Conservation (phyloP, 1,140 invertebrate species). For the Phymorhynchus buccinoides region DNA sequence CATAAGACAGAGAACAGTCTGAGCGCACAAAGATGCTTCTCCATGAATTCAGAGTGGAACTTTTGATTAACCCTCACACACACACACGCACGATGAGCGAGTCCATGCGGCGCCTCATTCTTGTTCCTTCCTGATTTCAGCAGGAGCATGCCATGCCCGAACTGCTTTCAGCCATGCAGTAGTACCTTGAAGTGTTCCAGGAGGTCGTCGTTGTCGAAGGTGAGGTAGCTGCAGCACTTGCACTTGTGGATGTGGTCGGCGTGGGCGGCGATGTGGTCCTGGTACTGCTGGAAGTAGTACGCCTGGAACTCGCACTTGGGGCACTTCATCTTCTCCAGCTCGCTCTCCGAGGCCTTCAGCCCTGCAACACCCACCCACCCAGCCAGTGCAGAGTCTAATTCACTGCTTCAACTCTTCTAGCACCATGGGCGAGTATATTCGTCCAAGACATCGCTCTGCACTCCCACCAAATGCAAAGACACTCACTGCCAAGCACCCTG, state of each 20-base stretch:
- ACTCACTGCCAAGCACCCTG: no score
- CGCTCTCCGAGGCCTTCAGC: conserved; percentile 68
- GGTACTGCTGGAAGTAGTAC: conserved; percentile 71
- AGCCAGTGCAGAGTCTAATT: neutral
- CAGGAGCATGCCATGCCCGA: no score
- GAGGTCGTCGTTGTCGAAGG: conserved; percentile 68
- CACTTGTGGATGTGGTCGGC: conserved; percentile 66
- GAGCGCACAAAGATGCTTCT: no score
- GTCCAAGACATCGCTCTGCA: no score
- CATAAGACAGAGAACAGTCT: no score
- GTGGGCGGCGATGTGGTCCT: conserved; percentile 69
- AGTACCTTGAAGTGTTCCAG: conserved; percentile 71
- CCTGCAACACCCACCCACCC: conserved; percentile 57
- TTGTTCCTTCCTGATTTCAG: no score
- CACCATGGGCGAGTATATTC: neutral
- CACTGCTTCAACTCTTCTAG: conserved; percentile 11
- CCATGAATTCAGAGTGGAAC: no score
- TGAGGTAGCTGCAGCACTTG: conserved; percentile 70
- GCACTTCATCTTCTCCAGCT: conserved; percentile 69
- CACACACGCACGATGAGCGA: no score
- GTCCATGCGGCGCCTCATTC: no score
- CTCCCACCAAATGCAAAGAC: no score
- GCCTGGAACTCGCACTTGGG: conserved; percentile 71
- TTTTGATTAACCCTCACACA: no score
- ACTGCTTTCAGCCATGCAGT: neutral